Conservation (phyloP, 2,113 vertebrate species). For the Ahaetulla prasina region DNA sequence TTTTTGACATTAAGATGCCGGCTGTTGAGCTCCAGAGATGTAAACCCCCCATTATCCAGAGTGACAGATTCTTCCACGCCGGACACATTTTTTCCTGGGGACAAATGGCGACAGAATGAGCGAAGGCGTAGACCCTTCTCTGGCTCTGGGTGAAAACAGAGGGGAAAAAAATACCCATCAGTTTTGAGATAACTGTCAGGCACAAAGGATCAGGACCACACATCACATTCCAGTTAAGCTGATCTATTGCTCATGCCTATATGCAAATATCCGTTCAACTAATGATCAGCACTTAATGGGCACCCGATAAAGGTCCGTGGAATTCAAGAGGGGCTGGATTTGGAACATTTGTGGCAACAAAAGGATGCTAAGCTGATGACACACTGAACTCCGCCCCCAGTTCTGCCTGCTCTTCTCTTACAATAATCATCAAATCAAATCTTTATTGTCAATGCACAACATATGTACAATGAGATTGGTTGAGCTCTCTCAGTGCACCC, state of each 20-base stretch:
- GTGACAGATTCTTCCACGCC: conserved; percentile 84
- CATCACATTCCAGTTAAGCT: neutral
- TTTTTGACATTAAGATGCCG: conserved; percentile 86
- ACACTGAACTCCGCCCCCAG: neutral
- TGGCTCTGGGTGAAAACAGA: neutral
- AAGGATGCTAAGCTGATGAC: neutral
- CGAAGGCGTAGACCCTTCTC: conserved; percentile 25
- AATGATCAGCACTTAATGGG: neutral
- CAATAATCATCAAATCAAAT: neutral
- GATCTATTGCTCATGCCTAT: neutral
- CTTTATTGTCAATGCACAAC: no score
- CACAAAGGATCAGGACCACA: neutral
- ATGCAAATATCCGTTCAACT: neutral
- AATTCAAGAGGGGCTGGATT: neutral
- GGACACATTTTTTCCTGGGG: conserved; percentile 82
- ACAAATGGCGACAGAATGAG: conserved; percentile 14
- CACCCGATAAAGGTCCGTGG: rapidly evolving
- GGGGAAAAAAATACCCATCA: neutral
- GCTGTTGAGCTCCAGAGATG: conserved; percentile 90
- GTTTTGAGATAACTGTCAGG: neutral
- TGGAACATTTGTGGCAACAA: neutral
- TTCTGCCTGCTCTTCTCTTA: neutral
- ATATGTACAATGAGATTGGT: no score
- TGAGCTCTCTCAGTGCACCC: no score
- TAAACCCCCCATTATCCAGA: conserved; percentile 91